Evolutionary conservation across 2,113 vertebrate genomes (phyloP), one percentile per base, ranked within the genome.

Genomic region (Marmota flaviventris): DNA sequence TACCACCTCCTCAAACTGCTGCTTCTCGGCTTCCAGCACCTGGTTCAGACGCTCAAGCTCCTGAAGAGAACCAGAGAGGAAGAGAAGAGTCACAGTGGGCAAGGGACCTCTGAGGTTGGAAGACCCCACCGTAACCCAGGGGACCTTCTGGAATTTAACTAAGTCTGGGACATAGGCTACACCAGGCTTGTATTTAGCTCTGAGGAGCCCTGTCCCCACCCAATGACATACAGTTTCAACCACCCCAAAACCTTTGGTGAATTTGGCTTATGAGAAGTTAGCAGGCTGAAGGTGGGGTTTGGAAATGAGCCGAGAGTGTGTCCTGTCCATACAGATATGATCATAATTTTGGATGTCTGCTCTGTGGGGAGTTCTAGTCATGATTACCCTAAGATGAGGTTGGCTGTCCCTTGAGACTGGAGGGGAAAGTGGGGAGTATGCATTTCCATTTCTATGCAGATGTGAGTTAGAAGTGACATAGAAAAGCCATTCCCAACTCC

Each of bases 1-100:
- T 14, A 99, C 99, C 91, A 99, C 99, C 98, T 99, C 99, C 96
- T 99, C 99, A 98, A 99, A 99, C 96, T 98, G 99, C 96, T 99
- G 98, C 97, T 99, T 99, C 98, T 99, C 99, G 2, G 99, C 99
- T 97, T 99, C 99, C 97, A 99, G 98, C 10, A 99, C 97, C 97
- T 99, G 99, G 97, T 99, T 99, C 85, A 99, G 98, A 39, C 99
- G 99, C 96, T 99, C 99, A 0, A 99, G 99, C 86, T 99, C 99
- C 99, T 99, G 96, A 51, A 94, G 86, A 85, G 48, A 12, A 83
- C 69, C 51, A 94, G 67, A 97, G 39, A 87, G 56, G 37, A 73
- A 84, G 48, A 48, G 9, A 29, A 76, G 39, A 70, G 88, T 97
- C 85, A 88, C 0, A 0, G 67, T 53, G 13, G 53, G 61, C 29